These are phyloP conservation scores for Drosophila demipolita DNA, from an alignment of 2,888 invertebrate species.

Conservation along the genomic window DNA sequence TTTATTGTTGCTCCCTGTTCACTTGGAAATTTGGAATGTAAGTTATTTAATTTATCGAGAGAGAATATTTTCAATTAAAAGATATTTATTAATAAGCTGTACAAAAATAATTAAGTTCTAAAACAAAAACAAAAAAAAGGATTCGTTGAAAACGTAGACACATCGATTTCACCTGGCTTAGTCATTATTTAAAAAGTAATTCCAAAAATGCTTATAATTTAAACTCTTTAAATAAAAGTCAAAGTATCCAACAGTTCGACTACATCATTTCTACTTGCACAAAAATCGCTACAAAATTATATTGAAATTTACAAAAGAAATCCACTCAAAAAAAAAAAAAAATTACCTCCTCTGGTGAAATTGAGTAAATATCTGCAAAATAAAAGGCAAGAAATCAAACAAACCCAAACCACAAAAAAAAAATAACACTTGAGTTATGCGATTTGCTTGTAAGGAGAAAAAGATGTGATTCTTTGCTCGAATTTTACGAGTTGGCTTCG, in stretches of 20 bases:
- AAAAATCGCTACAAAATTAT: not conserved
- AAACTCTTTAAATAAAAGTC: not conserved
- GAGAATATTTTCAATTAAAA: too few species aligned
- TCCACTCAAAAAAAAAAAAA: not conserved
- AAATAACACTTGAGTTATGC: conserved; percentile 16
- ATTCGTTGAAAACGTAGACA: not conserved
- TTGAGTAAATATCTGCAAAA: not conserved
- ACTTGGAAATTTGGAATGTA: too few species aligned
- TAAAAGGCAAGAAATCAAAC: not conserved
- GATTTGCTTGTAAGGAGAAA: conserved; percentile 12
- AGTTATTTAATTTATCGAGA: too few species aligned
- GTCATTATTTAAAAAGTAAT: not conserved
- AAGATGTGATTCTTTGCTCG: conserved; percentile 32
- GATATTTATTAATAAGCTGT: too few species aligned
- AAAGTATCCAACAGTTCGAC: not conserved
- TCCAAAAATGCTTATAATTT: not conserved
- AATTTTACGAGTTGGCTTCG: conserved; percentile 41
- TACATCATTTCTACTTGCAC: not conserved
- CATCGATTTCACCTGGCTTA: not conserved
- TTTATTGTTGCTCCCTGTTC: not conserved
- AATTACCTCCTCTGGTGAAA: not conserved
- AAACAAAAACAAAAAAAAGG: too few species aligned
- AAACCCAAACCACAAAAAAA: not conserved
- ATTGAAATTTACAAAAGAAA: not conserved
- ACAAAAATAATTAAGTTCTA: not conserved